Conservation (phyloP, 2,888 invertebrate genomes). For the Aromia moschata region DNA sequence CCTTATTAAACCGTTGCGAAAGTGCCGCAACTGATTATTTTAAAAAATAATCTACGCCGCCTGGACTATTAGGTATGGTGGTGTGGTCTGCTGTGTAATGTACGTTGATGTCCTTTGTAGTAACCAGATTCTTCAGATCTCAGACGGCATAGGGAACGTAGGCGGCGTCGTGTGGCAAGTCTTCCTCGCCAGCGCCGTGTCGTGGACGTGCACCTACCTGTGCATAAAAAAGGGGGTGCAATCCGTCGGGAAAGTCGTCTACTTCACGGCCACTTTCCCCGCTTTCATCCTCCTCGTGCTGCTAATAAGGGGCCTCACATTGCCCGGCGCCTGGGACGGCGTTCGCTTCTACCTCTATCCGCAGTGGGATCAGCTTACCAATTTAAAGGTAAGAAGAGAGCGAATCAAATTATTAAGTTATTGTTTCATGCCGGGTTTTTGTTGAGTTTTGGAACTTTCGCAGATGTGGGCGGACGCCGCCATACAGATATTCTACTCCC, state of each 20-base stretch:
- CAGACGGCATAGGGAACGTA: slow-evolving; percentile 75
- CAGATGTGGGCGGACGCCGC: slow-evolving; percentile 94
- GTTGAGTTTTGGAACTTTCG: slow-evolving; percentile 37
- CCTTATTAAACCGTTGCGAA: too few species aligned
- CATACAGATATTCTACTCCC: slow-evolving; percentile 90
- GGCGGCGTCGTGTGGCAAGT: slow-evolving; percentile 85
- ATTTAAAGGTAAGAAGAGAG: slow-evolving; percentile 78
- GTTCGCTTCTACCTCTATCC: slow-evolving; percentile 81
- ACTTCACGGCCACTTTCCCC: slow-evolving; percentile 88
- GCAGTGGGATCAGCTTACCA: slow-evolving; percentile 78
- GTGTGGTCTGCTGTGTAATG: too few species aligned
- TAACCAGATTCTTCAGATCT: slow-evolving; percentile 79
- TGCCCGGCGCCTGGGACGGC: slow-evolving; percentile 82
- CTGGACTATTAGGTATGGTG: too few species aligned
- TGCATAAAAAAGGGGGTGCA: slow-evolving; percentile 89
- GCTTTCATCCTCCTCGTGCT: slow-evolving; percentile 77
- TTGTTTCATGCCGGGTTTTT: too few species aligned
- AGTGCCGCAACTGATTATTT: too few species aligned
- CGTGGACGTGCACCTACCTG: slow-evolving; percentile 84
- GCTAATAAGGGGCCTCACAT: slow-evolving; percentile 79
- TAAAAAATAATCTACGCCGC: too few species aligned
- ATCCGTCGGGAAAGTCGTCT: slow-evolving; percentile 88
- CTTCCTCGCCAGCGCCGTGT: slow-evolving; percentile 76
- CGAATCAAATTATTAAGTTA: too few species aligned
- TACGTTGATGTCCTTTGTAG: too few species aligned